These are phyloP conservation scores for Gallinago solitaria DNA, from an alignment of 2,797 vertebrate genomes.

Conservation along the genomic window DNA sequence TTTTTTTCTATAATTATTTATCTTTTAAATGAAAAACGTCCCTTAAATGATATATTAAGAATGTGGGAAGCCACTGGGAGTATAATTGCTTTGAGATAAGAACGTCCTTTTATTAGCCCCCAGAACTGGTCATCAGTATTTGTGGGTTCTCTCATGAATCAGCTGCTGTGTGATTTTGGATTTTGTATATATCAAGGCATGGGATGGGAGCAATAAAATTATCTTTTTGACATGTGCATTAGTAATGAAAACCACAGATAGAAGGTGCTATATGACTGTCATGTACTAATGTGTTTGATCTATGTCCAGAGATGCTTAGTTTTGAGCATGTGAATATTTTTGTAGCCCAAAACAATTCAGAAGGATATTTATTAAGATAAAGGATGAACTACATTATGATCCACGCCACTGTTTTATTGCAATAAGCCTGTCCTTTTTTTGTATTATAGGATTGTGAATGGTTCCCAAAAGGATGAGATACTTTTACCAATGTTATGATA, in stretches of 20 bases:
- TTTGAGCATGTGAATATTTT: background rate
- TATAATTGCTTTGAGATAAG: background rate
- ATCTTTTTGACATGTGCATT: background rate
- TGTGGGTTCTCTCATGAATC: background rate
- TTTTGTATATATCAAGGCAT: background rate
- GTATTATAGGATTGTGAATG: background rate
- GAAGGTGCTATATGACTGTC: background rate
- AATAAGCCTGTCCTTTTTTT: background rate
- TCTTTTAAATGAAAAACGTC: rapidly evolving
- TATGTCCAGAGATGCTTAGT: background rate
- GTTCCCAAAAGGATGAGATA: background rate
- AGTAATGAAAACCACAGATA: background rate
- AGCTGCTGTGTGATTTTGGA: background rate
- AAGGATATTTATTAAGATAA: background rate
- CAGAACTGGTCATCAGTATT: background rate
- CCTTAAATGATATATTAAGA: background rate
- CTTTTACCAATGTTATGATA: background rate
- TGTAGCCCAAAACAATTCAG: background rate
- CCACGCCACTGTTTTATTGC: background rate
- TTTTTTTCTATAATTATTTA: background rate
- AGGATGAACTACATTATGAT: background rate
- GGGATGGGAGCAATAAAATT: background rate
- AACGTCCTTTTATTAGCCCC: background rate
- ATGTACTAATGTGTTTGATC: rapidly evolving
- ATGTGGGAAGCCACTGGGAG: background rate